Evolutionary conservation across 2,888 invertebrate species (phyloP), one percentile per base, ranked within the genome.

Genomic region (Dusona sp.): DNA sequence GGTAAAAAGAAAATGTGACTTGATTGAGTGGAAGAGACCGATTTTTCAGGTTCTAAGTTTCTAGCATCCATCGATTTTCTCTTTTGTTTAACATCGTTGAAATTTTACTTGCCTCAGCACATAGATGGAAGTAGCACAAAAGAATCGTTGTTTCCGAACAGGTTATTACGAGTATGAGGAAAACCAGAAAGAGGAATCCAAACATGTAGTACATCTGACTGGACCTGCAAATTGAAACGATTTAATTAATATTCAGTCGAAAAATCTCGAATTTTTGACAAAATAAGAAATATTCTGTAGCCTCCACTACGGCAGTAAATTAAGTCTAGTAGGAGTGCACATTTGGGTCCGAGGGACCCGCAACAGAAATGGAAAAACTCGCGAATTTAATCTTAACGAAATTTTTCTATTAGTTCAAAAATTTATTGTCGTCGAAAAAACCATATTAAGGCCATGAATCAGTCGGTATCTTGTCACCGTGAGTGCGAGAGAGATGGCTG

Each of bases 171-270:
- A 99, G 96, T 93, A 99, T 99, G 91, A 99, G 96, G 94, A 99
- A 99, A 79, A 99, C 99, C 90, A 99, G 96, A 95, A 99, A 99
- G 89, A 99, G 96, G 95, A 99, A 99, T 88, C 99, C 99, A 94
- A 98, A 99, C 99, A 99, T 99, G 96, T 99, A 99, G 95, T 99
- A 99, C 96, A 98, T 99, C 95, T 99, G 98, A 94, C 96, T 96
- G 36, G 97, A 96, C 96, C 96, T 96, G 93, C 22, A 94, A 92
- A 88, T 88, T 13, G 3, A 25, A 70, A 70, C 9, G 11, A 51
- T 51, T 16, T 25, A 36, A 48, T 13, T 33, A 65, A 68, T 68
- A 61, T 78, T 80, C 54, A 33, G 25, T 1, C 13, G n/a, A 48
- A 51, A 61, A 22, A n/a, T 70, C 25, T 16, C 3, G 19, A 61